phyloP scores from a whole-genome alignment of 2,797 vertebrate genomes.

The Borostomias antarcticus region DNA sequence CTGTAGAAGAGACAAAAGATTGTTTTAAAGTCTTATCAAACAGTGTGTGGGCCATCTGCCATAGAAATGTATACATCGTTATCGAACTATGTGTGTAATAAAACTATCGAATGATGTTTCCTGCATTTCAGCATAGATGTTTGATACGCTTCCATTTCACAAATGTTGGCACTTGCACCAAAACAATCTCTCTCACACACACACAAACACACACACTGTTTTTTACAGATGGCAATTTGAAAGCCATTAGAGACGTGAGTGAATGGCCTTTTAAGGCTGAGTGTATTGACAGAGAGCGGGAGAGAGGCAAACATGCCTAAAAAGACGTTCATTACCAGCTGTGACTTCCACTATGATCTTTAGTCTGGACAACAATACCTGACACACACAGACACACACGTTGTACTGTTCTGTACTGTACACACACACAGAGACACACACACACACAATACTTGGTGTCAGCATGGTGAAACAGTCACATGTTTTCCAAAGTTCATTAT shows the following conservation, averaged over 20 bases:
- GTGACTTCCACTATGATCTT: constrained; percentile 3
- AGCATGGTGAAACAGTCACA: constrained; percentile 56
- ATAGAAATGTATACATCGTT: not conserved
- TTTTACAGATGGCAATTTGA: constrained; percentile 53
- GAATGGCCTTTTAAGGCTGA: constrained; percentile 78
- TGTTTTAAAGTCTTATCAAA: constrained; percentile 43
- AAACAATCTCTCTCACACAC: constrained; percentile 10
- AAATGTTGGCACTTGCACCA: constrained; percentile 16
- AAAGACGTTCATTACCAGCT: constrained; percentile 57
- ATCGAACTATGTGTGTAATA: too few species aligned
- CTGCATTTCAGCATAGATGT: not conserved
- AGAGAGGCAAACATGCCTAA: constrained; percentile 67
- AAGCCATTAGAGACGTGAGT: constrained; percentile 67
- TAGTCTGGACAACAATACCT: constrained; percentile 21
- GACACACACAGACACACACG: not conserved
- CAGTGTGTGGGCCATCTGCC: constrained; percentile 29
- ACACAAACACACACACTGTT: constrained; percentile 29
- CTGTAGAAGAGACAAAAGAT: constrained; percentile 60
- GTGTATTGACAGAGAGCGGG: constrained; percentile 72
- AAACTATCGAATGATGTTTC: too few species aligned
- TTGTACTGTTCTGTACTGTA: constrained; percentile 7
- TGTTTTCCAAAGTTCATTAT: constrained; percentile 66
- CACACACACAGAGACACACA: constrained; percentile 1
- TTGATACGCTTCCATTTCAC: not conserved
- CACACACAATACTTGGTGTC: constrained; percentile 32